phyloP scores from a whole-genome alignment of 2,888 invertebrate genomes.

The Drosophila tanythrix region DNA sequence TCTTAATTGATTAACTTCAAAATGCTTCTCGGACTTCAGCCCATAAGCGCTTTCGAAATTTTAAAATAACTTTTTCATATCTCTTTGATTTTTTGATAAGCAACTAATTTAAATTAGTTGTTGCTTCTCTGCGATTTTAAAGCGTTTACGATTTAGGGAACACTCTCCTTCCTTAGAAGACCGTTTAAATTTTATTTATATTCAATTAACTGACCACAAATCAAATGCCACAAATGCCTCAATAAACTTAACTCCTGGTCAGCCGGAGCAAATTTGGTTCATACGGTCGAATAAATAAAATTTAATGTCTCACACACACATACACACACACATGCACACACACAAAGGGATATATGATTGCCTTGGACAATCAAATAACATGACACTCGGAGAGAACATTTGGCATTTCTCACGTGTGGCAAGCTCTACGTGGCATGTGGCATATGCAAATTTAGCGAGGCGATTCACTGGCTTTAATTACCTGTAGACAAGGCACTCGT shows the following conservation, averaged over 20 bases:
- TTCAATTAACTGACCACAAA: constrained; percentile 28
- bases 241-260: constrained; percentile 48
- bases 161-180: background rate
- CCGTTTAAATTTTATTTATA: background rate
- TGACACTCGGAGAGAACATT: constrained; percentile 57
- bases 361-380: constrained; percentile 73
- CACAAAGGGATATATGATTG: constrained; percentile 32
- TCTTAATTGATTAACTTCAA: background rate
- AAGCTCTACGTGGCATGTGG: constrained; percentile 38
- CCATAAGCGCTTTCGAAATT: background rate
- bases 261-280: constrained; percentile 32
- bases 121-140: background rate
- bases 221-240: constrained; percentile 28
- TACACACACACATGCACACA: constrained; percentile 8
- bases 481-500: constrained; percentile 68
- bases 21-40: background rate
- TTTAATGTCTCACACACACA: constrained; percentile 2
- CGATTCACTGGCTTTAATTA: constrained; percentile 66
- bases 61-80: background rate
- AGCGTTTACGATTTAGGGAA: background rate
- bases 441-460: constrained; percentile 68
- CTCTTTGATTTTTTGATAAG: background rate
- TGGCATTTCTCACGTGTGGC: constrained; percentile 65
- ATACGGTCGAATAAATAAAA: constrained; percentile 34
- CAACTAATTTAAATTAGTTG: background rate